These are phyloP conservation scores for Chaetogeoica ovagalla DNA, from an alignment of 2,888 invertebrate genomes.

Conservation along the genomic window DNA sequence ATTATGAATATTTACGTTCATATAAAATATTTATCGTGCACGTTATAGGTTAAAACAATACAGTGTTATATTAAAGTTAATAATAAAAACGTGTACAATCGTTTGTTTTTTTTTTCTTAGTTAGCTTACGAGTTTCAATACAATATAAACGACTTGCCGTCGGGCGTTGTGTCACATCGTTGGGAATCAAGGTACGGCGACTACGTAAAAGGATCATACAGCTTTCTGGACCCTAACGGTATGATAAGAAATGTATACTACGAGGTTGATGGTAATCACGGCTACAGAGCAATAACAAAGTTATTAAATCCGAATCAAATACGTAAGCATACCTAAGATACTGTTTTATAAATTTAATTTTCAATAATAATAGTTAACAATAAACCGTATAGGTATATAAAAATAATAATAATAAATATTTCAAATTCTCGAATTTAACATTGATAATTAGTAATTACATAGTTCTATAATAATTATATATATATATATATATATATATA, in stretches of 20 bases:
- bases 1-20: neutral
- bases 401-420: neutral
- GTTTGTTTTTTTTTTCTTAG: conserved; percentile 35
- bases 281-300: conserved; percentile 57
- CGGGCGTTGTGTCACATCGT: conserved; percentile 57
- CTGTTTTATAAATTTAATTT: neutral
- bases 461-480: neutral
- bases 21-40: neutral
- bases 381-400: no score
- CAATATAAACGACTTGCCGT: conserved; percentile 57
- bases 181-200: conserved; percentile 58
- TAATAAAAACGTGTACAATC: neutral
- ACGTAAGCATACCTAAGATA: neutral
- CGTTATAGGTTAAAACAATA: neutral
- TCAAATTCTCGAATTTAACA: neutral
- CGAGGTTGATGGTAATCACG: conserved; percentile 57
- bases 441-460: no score
- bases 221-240: conserved; percentile 58
- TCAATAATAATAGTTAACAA: no score
- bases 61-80: neutral
- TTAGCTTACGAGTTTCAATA: conserved; percentile 58
- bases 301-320: conserved; percentile 4
- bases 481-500: neutral
- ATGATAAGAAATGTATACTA: conserved; percentile 58
- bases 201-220: conserved; percentile 58